Conservation (phyloP, 2,888 invertebrate genomes). For the Glaucopsyche alexis region DNA sequence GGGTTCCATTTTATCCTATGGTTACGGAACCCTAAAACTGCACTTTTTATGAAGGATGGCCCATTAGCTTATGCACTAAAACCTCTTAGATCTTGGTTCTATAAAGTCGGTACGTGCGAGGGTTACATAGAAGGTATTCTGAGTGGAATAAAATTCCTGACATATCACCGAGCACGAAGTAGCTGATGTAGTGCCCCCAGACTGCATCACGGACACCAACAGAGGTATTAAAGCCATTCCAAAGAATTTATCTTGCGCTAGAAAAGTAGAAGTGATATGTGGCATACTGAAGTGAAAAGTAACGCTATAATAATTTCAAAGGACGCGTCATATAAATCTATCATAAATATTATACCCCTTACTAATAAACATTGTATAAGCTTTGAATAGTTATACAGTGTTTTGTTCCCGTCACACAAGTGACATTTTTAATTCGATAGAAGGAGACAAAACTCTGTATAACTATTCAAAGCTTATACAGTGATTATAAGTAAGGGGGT, state of each 20-base stretch:
- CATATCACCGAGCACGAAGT: constrained; percentile 1
- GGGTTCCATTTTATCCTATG: no score
- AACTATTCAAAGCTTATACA: no score
- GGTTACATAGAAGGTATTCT: neutral
- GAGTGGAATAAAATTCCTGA: neutral
- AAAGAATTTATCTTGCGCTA: neutral
- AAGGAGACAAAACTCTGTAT: no score
- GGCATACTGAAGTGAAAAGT: neutral
- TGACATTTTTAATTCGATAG: no score
- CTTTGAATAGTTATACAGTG: no score
- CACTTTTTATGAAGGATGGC: neutral
- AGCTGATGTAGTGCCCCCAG: neutral
- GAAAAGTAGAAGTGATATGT: neutral
- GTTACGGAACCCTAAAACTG: no score
- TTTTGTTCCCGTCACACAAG: no score
- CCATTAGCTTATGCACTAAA: neutral
- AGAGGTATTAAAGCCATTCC: neutral
- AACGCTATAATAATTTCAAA: no score
- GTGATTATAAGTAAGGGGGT: no score
- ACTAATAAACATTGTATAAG: no score
- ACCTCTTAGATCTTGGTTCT: neutral
- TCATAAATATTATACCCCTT: no score
- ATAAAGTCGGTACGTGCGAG: neutral
- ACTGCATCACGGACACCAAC: neutral
- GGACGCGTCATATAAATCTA: no score